Evolutionary conservation across 1,140 invertebrate species (phyloP), one percentile per base, ranked within the genome.

Genomic region (Antheraea pernyi): DNA sequence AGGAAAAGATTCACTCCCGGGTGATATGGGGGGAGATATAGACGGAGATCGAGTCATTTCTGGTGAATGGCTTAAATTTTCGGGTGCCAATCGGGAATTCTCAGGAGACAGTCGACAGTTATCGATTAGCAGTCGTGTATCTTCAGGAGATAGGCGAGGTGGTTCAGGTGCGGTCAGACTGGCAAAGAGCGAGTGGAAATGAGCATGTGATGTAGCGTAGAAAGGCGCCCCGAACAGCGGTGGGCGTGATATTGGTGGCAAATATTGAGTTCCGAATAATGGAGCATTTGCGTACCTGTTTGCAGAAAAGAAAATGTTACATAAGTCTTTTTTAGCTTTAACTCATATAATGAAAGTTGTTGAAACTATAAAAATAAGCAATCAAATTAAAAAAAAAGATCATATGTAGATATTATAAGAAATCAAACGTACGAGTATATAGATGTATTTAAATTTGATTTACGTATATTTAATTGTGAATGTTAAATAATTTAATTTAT

Each of bases 161-260:
- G 63, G 77, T 61, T 84, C 82, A 76, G 9, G 94, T 8, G 94
- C 95, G 39, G 96, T 96, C 71, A 97, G 95, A 80, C 97, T 97
- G 7, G 97, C 97, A 78, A 98, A 91, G 0, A 98, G 92, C n/a
- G 95, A 97, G 84, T 98, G 97, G 84, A 98, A 98, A 42, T 97
- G 97, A 64, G 94, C 94, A 18, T 95, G 87, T 0, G 89, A 88
- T 9, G 95, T 94, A 48, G 95, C 94, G 75, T 95, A 95, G 37
- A 96, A 91, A 11, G 94, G 93, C 0, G 93, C 88, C 0, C 94
- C 93, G 77, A 96, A 95, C 0, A 95, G 94, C 9, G 94, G 95
- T 36, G 96, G 89, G 7, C 96, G 94, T 0, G 95, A 93, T 7
- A 95, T 93, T 18, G 94, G 93, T 1, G 94, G 93, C 18, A 94